Evolutionary conservation across 2,113 vertebrate species (phyloP).

Genomic region (Limnothrissa miodon): DNA sequence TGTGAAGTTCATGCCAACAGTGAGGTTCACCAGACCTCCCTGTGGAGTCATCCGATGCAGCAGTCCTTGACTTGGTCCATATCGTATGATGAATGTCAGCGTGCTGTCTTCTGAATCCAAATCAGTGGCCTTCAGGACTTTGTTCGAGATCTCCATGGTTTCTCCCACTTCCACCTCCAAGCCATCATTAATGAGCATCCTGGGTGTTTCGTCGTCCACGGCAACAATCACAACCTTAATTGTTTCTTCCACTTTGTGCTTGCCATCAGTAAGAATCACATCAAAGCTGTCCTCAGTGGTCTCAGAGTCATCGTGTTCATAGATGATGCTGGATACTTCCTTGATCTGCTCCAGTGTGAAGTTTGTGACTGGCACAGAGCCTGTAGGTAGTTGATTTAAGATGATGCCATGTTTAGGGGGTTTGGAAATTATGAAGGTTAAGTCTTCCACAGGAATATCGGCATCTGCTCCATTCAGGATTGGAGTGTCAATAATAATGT

Average conservation of each 20-base stretch:
- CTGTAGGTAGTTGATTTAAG: conserved; percentile 82
- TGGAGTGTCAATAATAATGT: conserved; percentile 81
- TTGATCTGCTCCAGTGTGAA: conserved; percentile 87
- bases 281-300: conserved; percentile 87
- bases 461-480: conserved; percentile 83
- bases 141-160: conserved; percentile 79
- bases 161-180: conserved; percentile 86
- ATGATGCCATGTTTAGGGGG: conserved; percentile 83
- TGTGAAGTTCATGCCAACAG: conserved; percentile 90
- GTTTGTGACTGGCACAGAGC: conserved; percentile 79
- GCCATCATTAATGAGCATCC: conserved; percentile 90
- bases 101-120: conserved; percentile 88
- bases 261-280: conserved; percentile 84
- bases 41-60: conserved; percentile 72
- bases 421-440: conserved; percentile 80
- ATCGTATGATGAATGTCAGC: conserved; percentile 79
- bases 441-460: conserved; percentile 79
- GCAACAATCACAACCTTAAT: conserved; percentile 80
- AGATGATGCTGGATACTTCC: conserved; percentile 89
- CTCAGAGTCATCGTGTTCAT: conserved; percentile 93
- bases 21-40: conserved; percentile 80
- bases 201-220: conserved; percentile 91
- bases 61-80: conserved; percentile 82
- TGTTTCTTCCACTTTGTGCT: conserved; percentile 72
- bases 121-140: conserved; percentile 86